These are phyloP conservation scores for Lepidochrysops patricia DNA, from an alignment of 2,888 invertebrate genomes.

Conservation along the genomic window DNA sequence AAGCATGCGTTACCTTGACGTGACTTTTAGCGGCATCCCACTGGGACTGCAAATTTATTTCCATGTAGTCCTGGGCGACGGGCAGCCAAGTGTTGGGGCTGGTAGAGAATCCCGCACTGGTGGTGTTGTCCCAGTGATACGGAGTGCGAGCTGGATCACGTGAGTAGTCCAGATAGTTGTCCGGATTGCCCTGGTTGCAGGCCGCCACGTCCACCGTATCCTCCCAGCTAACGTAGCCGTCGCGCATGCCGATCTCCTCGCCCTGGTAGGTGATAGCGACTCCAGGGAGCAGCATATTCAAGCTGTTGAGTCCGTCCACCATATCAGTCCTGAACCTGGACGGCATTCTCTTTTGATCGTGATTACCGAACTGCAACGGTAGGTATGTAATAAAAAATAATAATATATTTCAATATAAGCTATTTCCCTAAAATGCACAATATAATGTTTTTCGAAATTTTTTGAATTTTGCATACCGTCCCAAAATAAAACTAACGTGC, in stretches of 20 bases:
- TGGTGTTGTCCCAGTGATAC: slow-evolving; percentile 76
- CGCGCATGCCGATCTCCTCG: slow-evolving; percentile 84
- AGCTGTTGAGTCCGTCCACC: slow-evolving; percentile 80
- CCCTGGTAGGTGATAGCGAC: slow-evolving; percentile 88
- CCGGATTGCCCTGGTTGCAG: slow-evolving; percentile 64
- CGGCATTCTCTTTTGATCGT: slow-evolving; percentile 78
- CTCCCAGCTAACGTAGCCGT: slow-evolving; percentile 72
- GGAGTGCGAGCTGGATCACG: slow-evolving; percentile 79
- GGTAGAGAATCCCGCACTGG: slow-evolving; percentile 77
- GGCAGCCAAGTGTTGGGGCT: slow-evolving; percentile 78
- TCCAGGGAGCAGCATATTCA: slow-evolving; percentile 83
- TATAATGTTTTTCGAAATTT: too few relatives aligned
- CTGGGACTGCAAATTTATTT: slow-evolving; percentile 73
- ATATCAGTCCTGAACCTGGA: slow-evolving; percentile 77
- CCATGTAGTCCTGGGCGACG: slow-evolving; percentile 74
- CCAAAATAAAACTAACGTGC: too few relatives aligned
- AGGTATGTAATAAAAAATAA: too few relatives aligned
- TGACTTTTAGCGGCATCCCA: slow-evolving; percentile 65
- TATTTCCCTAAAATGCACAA: too few relatives aligned
- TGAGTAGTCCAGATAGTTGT: slow-evolving; percentile 66
- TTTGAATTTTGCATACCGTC: too few relatives aligned
- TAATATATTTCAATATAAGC: too few relatives aligned
- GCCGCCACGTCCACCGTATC: slow-evolving; percentile 76
- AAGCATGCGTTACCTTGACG: slow-evolving; percentile 47
- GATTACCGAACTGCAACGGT: slow-evolving; percentile 79